Evolutionary conservation across 1,140 invertebrate species (phyloP), one percentile per base, ranked within the genome.

Genomic region (Zaprionus nigranus): DNA sequence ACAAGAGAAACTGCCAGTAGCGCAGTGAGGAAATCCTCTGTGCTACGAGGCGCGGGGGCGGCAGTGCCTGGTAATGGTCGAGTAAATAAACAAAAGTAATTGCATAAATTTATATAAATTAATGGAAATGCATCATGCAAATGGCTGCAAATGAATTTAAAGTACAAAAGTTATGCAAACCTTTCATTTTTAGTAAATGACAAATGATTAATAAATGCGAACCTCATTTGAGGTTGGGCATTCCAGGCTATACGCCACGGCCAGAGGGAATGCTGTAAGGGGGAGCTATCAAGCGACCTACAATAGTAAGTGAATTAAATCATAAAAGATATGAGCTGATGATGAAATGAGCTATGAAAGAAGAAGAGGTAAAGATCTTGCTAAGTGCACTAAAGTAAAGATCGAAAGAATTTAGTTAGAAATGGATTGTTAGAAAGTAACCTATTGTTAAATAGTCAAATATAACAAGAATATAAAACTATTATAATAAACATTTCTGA

Each of bases 21-120:
- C n/a, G 46, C 9, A 20, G 53, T 61, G 74, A 24, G 46, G 38
- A 24, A n/a, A 46, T 46, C 40, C n/a, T 17, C n/a, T 46, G n/a
- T 28, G 40, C 24, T 26, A 4, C 24, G 4, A 0, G 24, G 24
- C 24, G 24, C 24, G 24, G 24, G 24, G 24, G 24, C 24, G n/a
- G 20, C 26, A 36, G 24, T n/a, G 54, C 56, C 26, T 30, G 57
- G 49, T 69, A 78, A 74, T 83, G 82, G 77, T 65, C 83, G 78
- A 88, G 84, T 87, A 81, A 87, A 87, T 87, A 87, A 87, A 87
- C 84, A 87, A 87, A 88, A 87, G 81, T 90, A 87, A 87, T 87
- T 88, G 84, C 84, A 90, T 87, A 90, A 87, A 87, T 87, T 84
- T 90, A 87, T 88, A 90, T 88, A 68, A 88, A 87, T 88, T 88